phyloP scores from a whole-genome alignment of 2,888 invertebrate species.

The Stenolophus ochropezus region DNA sequence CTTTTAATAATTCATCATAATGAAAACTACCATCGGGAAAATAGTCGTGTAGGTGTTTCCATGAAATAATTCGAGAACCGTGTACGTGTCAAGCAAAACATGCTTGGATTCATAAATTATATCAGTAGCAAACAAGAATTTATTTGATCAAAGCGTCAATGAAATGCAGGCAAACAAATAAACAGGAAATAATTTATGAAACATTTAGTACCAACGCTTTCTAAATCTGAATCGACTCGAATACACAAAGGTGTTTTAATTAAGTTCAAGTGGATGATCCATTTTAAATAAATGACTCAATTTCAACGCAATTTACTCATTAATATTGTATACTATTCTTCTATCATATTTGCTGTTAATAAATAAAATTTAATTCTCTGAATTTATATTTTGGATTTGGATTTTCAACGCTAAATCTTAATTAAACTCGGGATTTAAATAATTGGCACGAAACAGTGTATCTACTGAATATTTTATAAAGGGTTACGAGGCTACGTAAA shows the following conservation, averaged over 20 bases:
- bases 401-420: conserved; percentile 46
- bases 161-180: background rate
- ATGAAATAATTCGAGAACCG: background rate
- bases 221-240: background rate
- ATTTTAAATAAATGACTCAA: conserved; percentile 24
- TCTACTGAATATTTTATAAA: conserved; percentile 46
- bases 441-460: conserved; percentile 44
- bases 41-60: too few relatives aligned
- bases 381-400: too few relatives aligned
- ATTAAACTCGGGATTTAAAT: conserved; percentile 52
- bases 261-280: background rate
- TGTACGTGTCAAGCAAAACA: background rate
- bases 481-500: background rate
- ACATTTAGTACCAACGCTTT: background rate
- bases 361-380: background rate
- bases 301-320: background rate
- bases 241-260: background rate
- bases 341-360: background rate
- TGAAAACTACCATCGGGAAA: too few relatives aligned
- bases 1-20: too few relatives aligned
- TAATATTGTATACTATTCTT: background rate
- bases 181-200: background rate
- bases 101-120: background rate
- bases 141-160: background rate
- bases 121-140: background rate